These are phyloP conservation scores for Spongilla lacustris DNA, from an alignment of 37 sponge, comb jelly and placozoan genomes.

Conservation along the genomic window DNA sequence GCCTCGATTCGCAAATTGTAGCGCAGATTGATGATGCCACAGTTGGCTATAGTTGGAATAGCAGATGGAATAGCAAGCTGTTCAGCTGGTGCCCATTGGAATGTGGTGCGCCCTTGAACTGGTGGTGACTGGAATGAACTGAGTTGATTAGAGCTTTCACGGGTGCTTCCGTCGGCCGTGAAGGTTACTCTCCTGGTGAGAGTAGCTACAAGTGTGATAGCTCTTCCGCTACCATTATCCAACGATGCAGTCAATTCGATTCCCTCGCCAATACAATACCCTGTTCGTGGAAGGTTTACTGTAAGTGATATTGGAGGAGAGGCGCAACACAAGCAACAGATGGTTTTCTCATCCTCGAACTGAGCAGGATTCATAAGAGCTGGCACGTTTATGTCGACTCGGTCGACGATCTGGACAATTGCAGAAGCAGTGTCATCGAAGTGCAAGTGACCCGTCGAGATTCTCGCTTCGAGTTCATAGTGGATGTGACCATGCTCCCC, in stretches of 20 bases:
- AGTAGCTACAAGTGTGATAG: constrained; percentile 29
- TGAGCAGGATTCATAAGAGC: constrained; percentile 11
- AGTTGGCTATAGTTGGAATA: neutral
- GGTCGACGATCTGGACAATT: constrained; percentile 39
- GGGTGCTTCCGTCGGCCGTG: constrained; percentile 33
- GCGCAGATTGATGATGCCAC: constrained; percentile 10
- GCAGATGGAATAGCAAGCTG: constrained; percentile 9
- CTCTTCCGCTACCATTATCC: constrained; percentile 53
- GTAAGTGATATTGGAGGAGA: constrained; percentile 61
- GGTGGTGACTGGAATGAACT: neutral
- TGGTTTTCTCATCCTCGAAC: constrained; percentile 39
- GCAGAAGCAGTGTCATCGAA: constrained; percentile 32
- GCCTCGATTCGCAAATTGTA: constrained; percentile 26
- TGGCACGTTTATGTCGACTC: constrained; percentile 55
- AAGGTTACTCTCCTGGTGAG: constrained; percentile 10
- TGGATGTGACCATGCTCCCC: constrained; percentile 50
- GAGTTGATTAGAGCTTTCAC: neutral
- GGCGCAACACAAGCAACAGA: constrained; percentile 79
- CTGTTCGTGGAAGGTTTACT: constrained; percentile 35
- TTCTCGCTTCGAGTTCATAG: constrained; percentile 49
- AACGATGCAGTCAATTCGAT: constrained; percentile 32
- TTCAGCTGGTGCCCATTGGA: constrained; percentile 12
- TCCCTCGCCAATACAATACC: constrained; percentile 63
- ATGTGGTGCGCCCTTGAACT: neutral
- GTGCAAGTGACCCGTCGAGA: constrained; percentile 43